Conservation (phyloP, 2,888 invertebrate genomes). For the Nymphalis c-album region DNA sequence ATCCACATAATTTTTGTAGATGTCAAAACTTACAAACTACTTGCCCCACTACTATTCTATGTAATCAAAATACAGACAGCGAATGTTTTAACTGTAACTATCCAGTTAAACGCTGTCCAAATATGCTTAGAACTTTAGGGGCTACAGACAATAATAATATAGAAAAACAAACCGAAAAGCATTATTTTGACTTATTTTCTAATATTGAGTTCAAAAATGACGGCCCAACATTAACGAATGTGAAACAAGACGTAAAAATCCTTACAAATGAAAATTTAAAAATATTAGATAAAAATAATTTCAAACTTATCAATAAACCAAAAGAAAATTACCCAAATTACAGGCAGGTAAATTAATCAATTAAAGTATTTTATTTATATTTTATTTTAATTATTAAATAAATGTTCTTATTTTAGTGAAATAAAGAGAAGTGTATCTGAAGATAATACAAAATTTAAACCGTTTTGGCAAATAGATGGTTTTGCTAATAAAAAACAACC, state of each 20-base stretch:
- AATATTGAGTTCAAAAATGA: not conserved
- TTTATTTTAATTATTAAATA: not conserved
- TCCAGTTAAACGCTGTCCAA: slow-evolving; percentile 36
- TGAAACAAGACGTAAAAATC: not conserved
- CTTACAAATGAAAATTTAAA: not conserved
- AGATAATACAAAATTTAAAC: slow-evolving; percentile 51
- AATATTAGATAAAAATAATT: slow-evolving; percentile 4
- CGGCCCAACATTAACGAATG: too few relatives aligned
- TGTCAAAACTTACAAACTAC: slow-evolving; percentile 47
- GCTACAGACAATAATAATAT: slow-evolving; percentile 40
- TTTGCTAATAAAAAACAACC: slow-evolving; percentile 46
- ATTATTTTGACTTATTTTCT: slow-evolving; percentile 24
- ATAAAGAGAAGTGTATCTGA: slow-evolving; percentile 55
- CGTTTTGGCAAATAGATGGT: slow-evolving; percentile 67
- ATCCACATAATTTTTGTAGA: slow-evolving; percentile 43
- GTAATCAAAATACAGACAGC: slow-evolving; percentile 44
- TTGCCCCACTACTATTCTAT: slow-evolving; percentile 39
- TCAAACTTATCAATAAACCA: slow-evolving; percentile 33
- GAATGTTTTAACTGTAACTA: slow-evolving; percentile 42
- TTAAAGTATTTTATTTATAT: not conserved
- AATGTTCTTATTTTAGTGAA: slow-evolving; percentile 49
- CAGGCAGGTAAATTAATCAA: slow-evolving; percentile 47
- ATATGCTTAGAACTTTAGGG: slow-evolving; percentile 37
- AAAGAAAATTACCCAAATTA: slow-evolving; percentile 43
- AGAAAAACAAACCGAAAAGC: slow-evolving; percentile 35